A percentile compares a stretch with the other conserved stretches of the same genome.
These are phyloP conservation scores for Dolichoris vasculosae DNA, from an alignment of 1,140 invertebrate species.

Conservation along the genomic window DNA sequence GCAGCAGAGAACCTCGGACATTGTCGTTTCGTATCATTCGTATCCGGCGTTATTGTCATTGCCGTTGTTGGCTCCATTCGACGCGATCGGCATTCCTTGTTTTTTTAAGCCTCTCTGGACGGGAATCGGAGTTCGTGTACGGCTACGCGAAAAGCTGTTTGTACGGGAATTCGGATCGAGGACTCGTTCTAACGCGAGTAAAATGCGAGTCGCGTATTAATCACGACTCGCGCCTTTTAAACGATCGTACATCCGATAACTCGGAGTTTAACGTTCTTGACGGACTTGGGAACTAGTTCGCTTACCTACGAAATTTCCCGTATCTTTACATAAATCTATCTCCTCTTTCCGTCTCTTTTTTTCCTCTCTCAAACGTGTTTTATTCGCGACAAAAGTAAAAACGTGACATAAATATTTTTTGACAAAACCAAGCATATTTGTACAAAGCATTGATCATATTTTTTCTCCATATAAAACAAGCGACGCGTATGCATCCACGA, in stretches of 20 bases:
- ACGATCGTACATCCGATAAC: too few relatives aligned
- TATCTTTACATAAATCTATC: not conserved
- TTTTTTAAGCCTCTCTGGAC: not conserved
- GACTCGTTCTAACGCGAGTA: not conserved
- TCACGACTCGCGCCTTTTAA: not conserved
- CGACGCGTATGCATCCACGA: not conserved
- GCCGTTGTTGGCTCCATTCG: not conserved
- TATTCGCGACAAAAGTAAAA: not conserved
- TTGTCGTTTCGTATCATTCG: not conserved
- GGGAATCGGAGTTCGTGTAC: not conserved
- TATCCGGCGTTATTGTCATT: constrained; percentile 1
- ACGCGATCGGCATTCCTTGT: constrained; percentile 12
- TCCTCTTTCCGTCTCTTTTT: too few relatives aligned
- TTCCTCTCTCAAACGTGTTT: not conserved
- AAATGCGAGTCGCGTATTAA: not conserved
- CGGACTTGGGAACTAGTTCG: not conserved
- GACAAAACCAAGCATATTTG: not conserved
- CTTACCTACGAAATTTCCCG: not conserved
- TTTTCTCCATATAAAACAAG: not conserved
- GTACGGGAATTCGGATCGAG: not conserved
- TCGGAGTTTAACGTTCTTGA: not conserved
- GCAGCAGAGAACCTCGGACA: not conserved
- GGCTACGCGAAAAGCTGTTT: not conserved
- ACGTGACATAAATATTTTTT: not conserved
- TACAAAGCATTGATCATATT: not conserved